phyloP scores from a whole-genome alignment of 2,888 invertebrate genomes.

The Octonoba sinensis region DNA sequence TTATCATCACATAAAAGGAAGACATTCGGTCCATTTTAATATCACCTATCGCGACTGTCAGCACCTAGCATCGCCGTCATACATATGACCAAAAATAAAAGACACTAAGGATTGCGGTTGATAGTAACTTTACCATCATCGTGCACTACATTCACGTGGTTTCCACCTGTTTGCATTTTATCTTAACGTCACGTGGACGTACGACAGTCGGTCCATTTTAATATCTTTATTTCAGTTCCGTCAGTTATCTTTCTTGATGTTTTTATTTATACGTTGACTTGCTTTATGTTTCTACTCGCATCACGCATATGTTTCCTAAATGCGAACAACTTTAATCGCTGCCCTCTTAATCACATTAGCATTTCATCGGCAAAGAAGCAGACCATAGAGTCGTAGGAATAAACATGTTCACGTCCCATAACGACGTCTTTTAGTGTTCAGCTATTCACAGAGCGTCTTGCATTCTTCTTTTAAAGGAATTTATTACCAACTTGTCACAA shows the following conservation, averaged over 20 bases:
- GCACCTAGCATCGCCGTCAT: too few species aligned
- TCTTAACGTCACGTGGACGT: not conserved
- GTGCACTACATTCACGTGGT: too few species aligned
- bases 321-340: conserved; percentile 24
- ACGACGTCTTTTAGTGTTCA: conserved; percentile 16
- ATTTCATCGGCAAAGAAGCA: conserved; percentile 16
- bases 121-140: too few species aligned
- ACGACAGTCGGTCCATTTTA: too few species aligned
- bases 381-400: conserved; percentile 12
- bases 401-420: conserved; percentile 40
- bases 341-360: conserved; percentile 32
- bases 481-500: conserved; percentile 37
- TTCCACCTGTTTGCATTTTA: not conserved
- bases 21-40: too few species aligned
- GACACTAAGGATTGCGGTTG: too few species aligned
- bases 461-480: conserved; percentile 28
- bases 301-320: conserved; percentile 17
- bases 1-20: too few species aligned
- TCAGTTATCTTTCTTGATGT: not conserved
- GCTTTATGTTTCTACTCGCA: conserved; percentile 8
- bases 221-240: not conserved
- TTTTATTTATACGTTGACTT: not conserved
- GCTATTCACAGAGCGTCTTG: conserved; percentile 22
- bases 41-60: too few species aligned
- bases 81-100: too few species aligned